Percentiles rank a stretch among this genome's conserved stretches.
Conservation (phyloP, 1,140 invertebrate genomes). For the Chironomus tepperi region DNA sequence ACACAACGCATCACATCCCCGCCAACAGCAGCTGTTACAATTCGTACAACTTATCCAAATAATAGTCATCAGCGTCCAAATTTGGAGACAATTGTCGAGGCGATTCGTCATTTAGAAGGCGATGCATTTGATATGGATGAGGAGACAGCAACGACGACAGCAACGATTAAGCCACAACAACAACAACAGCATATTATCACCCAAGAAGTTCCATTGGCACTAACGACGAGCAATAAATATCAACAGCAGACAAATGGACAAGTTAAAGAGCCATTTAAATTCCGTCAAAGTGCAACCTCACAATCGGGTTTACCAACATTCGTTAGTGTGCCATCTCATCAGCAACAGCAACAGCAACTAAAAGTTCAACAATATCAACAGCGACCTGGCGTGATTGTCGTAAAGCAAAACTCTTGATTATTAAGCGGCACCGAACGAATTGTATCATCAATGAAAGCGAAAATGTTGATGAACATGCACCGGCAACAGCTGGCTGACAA, state of each 20-base stretch:
- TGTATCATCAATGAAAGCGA: slow-evolving; percentile 24
- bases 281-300: slow-evolving; percentile 30
- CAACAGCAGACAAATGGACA: slow-evolving; percentile 34
- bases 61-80: slow-evolving; percentile 61
- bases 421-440: slow-evolving; percentile 6
- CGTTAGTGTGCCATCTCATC: slow-evolving; percentile 29
- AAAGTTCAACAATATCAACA: slow-evolving; percentile 36
- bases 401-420: slow-evolving; percentile 53
- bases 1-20: not conserved
- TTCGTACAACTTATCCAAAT: slow-evolving; percentile 3
- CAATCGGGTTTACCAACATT: slow-evolving; percentile 28
- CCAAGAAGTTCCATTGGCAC: slow-evolving; percentile 62
- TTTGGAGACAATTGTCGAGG: slow-evolving; percentile 94
- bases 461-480: slow-evolving; percentile 26
- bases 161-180: slow-evolving; percentile 28
- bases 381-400: slow-evolving; percentile 76
- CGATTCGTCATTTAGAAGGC: slow-evolving; percentile 91
- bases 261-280: slow-evolving; percentile 28
- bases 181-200: slow-evolving; percentile 26
- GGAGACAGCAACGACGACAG: slow-evolving; percentile 36
- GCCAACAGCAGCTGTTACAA: not conserved
- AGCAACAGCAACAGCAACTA: slow-evolving; percentile 46
- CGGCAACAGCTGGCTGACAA: slow-evolving; percentile 29
- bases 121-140: slow-evolving; percentile 73
- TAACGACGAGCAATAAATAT: slow-evolving; percentile 52